phyloP scores from a whole-genome alignment of 2,888 invertebrate genomes.

The Metallyticus violacea region DNA sequence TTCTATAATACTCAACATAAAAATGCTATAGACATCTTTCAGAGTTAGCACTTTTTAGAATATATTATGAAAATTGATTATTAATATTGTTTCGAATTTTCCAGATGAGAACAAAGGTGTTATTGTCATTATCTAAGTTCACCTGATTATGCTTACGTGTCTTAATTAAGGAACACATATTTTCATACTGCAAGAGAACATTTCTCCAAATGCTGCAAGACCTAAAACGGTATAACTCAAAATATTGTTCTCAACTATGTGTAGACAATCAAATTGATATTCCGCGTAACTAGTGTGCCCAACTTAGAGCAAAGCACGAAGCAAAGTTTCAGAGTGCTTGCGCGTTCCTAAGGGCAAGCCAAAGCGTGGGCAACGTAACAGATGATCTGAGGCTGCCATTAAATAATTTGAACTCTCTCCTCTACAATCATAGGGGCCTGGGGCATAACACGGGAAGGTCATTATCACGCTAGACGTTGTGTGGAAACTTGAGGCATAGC shows the following conservation, averaged over 20 bases:
- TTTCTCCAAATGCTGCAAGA: neutral
- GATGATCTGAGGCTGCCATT: neutral
- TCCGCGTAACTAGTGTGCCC: neutral
- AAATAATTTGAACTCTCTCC: neutral
- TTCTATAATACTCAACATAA: no score
- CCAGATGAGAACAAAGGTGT: no score
- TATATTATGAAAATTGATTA: no score
- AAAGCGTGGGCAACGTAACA: neutral
- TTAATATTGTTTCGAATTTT: no score
- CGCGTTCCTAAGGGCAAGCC: neutral
- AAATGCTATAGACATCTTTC: no score
- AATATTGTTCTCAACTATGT: neutral
- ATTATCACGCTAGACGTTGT: neutral
- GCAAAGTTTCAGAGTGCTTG: neutral
- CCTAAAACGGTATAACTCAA: neutral
- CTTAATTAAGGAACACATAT: no score
- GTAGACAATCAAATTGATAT: neutral
- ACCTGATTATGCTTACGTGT: no score
- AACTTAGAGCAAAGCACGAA: neutral
- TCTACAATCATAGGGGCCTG: neutral
- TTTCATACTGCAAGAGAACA: no score
- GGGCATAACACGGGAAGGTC: neutral
- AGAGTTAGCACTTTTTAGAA: no score
- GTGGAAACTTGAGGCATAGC: neutral
- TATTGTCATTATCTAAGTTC: no score